Evolutionary conservation across 2,888 invertebrate species (phyloP), one percentile per base, ranked within the genome.

Genomic region (Agrotis clavis): DNA sequence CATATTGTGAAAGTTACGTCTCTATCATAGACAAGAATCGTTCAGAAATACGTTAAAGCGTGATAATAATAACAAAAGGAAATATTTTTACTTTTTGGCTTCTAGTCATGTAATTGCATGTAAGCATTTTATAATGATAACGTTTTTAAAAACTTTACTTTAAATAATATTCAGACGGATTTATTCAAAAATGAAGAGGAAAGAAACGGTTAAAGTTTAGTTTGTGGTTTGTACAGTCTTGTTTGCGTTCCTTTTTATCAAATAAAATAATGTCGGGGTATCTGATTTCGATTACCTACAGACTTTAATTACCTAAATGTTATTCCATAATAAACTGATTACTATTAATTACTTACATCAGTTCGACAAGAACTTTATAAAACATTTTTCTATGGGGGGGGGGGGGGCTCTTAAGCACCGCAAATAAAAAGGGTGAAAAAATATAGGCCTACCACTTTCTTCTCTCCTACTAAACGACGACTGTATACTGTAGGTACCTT

Each of bases 11-110:
- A 71, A 59, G 63, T 60, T 67, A 79, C 14, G 48, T 79, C 66
- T 69, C 53, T 79, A 77, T 86, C 93, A 92, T 90, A 92, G 93
- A 93, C 91, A 92, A 90, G 68, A 71, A 67, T 74, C 89, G 89
- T 89, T 88, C 86, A 70, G 87, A 89, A 86, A 88, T 81, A 45
- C 59, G 47, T 25, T 61, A 51, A 47, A 48, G 47, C n/a, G 18
- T n/a, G 7, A 35, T n/a, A 21, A 6, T 45, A 50, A 45, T 14
- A 25, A 19, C 47, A 30, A 21, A 57, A 2, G 19, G 30, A 21
- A 7, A 30, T 41, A 41, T 6, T 45, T 70, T n/a, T 21, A 45
- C 13, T n/a, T 45, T 30, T 53, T 13, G 41, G 7, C 66, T 5
- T 16, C 7, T 21, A n/a, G 0, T 11, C 0, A 18, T 0, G 2